Evolutionary conservation across 2,113 vertebrate species (phyloP).

Genomic region (Microtus oregoni): DNA sequence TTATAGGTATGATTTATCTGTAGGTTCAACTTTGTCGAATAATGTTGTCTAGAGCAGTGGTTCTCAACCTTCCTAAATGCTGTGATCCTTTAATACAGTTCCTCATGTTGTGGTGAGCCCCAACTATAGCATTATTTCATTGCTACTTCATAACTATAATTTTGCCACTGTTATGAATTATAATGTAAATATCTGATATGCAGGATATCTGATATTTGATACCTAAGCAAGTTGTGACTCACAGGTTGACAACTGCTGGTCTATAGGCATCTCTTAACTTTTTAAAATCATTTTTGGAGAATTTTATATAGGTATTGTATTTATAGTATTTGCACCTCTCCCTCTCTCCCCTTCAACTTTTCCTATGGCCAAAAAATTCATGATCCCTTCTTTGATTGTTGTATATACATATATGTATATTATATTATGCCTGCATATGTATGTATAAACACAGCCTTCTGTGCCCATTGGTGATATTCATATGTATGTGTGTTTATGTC

Average conservation of each 20-base stretch:
- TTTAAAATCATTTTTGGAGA: neutral
- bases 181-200: neutral
- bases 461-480: neutral
- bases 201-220: neutral
- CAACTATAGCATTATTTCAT: neutral
- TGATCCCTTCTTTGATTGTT: neutral
- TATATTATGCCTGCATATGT: neutral
- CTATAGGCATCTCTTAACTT: too few relatives aligned
- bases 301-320: neutral
- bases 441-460: neutral
- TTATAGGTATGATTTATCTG: slow-evolving; percentile 44
- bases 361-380: neutral
- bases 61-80: neutral
- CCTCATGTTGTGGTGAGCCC: neutral
- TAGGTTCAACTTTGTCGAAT: slow-evolving; percentile 47
- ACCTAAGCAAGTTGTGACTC: too few relatives aligned
- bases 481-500: neutral
- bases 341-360: neutral
- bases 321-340: neutral
- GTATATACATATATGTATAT: neutral
- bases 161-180: neutral
- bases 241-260: too few relatives aligned
- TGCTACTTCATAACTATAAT: neutral
- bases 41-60: neutral
- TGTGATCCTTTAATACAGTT: neutral